Evolutionary conservation across 2,113 vertebrate species (phyloP), one percentile per base, ranked within the genome.

Genomic region (Panthera uncia): DNA sequence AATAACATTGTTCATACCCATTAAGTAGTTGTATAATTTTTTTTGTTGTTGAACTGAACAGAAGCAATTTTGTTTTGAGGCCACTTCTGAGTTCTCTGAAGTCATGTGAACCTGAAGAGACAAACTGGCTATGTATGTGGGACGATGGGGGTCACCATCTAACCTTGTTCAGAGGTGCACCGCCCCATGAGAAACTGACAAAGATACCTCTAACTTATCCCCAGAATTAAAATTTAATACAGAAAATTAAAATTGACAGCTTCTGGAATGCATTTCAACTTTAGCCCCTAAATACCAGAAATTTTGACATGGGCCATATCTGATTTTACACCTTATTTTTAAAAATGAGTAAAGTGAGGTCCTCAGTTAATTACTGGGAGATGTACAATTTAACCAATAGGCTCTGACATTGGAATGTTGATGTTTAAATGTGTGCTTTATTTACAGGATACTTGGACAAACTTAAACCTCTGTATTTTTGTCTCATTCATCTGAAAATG

Each of bases 21-120:
- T 97, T 98, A 98, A 98, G 76, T 95, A 92, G 71, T 95, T 98
- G 94, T 96, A 97, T 97, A 33, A 89, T 45, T 88, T 98, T 98
- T 98, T 98, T 98, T 48, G 25, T 76, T 91, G 97, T 61, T 45
- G 7, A 98, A 69, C 36, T 33, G 91, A 79, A 95, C 78, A 81
- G 52, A 89, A 94, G 6, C 52, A 92, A 4, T 21, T 89, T 68
- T 87, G 97, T 89, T 65, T 12, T 0, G 3, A 68, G 55, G 78
- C 29, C 68, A 82, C 91, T 98, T 97, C 81, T 97, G 97, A 97
- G 55, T 74, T 98, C 89, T 97, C 97, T 66, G 96, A 96, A 97
- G 86, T 45, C 80, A 65, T 66, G 4, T 91, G 31, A 94, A 89
- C 45, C 29, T 79, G 96, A 38, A 31, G 76, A 92, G 7, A 84